phyloP scores from a whole-genome alignment of 2,113 vertebrate species.

The Muscicapa adusta region DNA sequence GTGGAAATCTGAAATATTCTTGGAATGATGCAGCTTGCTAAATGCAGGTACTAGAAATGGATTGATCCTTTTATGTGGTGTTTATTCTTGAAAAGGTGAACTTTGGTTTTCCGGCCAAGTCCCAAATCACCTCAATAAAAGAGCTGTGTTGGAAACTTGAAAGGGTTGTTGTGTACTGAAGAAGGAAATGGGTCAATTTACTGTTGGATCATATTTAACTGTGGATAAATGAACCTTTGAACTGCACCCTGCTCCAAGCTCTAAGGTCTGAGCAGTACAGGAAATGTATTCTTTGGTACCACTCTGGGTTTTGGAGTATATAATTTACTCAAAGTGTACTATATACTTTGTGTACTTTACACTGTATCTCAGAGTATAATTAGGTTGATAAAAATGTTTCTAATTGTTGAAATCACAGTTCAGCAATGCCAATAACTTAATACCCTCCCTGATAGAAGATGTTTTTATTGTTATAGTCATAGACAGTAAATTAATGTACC shows the following conservation, averaged over 20 bases:
- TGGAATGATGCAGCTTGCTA: background rate
- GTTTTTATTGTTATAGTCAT: background rate
- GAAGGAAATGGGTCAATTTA: background rate
- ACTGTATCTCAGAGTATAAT: background rate
- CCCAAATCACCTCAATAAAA: background rate
- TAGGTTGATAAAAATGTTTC: background rate
- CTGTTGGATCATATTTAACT: background rate
- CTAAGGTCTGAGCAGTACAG: background rate
- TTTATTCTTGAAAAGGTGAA: background rate
- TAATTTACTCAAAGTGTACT: background rate
- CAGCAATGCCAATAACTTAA: background rate
- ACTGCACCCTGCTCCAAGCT: background rate
- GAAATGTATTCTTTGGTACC: background rate
- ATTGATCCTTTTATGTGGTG: background rate
- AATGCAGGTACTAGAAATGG: background rate
- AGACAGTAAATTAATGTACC: background rate
- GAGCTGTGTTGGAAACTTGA: background rate
- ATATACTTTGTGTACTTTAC: background rate
- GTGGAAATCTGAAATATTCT: background rate
- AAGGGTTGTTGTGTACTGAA: background rate
- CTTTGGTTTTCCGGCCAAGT: background rate
- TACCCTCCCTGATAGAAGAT: fast-evolving
- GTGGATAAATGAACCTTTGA: background rate
- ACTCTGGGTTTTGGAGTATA: background rate
- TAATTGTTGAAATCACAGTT: background rate